phyloP scores from a whole-genome alignment of 2,888 invertebrate genomes.

The Homarus gammarus region DNA sequence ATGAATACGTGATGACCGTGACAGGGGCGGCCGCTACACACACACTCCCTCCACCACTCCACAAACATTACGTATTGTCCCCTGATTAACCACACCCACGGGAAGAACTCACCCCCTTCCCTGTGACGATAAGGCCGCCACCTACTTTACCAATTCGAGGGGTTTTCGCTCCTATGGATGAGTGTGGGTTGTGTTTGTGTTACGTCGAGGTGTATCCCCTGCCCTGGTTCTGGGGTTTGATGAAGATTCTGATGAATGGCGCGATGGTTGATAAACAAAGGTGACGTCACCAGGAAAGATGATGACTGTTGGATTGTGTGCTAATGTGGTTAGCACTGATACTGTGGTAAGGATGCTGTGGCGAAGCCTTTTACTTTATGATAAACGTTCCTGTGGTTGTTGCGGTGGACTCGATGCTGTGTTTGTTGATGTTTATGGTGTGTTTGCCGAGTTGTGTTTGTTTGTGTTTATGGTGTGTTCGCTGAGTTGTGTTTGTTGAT shows the following conservation, averaged over 20 bases:
- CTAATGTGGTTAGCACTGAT: no score
- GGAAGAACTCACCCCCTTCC: background rate
- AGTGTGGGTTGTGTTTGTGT: background rate
- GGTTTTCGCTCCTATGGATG: background rate
- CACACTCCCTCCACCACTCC: background rate
- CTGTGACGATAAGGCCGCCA: background rate
- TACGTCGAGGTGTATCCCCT: background rate
- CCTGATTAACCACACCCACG: background rate
- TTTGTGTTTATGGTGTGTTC: no score
- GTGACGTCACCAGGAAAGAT: background rate
- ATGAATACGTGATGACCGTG: conserved; percentile 1
- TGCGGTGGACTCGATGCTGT: no score
- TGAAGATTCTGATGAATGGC: background rate
- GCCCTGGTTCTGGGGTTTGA: background rate
- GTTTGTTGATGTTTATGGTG: no score
- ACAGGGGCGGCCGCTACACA: background rate
- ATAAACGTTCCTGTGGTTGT: no score
- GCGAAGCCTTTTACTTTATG: no score
- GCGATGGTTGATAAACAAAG: background rate
- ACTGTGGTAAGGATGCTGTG: no score
- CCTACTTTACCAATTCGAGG: background rate
- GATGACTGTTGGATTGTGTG: background rate
- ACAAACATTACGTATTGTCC: background rate
- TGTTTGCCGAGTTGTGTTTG: no score
- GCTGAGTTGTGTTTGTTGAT: no score